A percentile compares a stretch with the other conserved stretches of the same genome.
Evolutionary conservation across 2,113 vertebrate genomes (phyloP).

Genomic region (Diadophis punctatus): DNA sequence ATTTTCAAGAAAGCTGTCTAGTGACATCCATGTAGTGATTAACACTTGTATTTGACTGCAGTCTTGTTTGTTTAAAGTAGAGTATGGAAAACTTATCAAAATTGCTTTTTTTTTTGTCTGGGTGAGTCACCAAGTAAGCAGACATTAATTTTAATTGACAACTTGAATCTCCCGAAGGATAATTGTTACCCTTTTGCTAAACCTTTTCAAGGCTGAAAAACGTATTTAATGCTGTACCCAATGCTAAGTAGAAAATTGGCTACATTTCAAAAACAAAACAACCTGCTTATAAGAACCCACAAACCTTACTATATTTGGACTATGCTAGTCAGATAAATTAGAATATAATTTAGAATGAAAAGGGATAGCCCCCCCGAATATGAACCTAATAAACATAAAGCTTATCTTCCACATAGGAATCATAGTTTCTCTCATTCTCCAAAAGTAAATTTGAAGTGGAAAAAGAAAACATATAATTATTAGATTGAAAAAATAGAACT

Average conservation of each 20-base stretch:
- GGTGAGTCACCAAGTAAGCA: conserved; percentile 23
- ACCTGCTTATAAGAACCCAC: conserved; percentile 23
- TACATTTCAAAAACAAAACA: not conserved
- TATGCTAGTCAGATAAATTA: conserved; percentile 19
- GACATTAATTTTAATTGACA: conserved; percentile 36
- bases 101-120: conserved; percentile 15
- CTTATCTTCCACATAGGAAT: not conserved
- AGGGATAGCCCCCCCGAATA: conserved; percentile 12
- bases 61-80: not conserved
- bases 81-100: conserved; percentile 32
- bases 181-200: conserved; percentile 22
- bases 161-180: conserved; percentile 36
- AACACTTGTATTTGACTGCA: not conserved
- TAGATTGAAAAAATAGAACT: not conserved
- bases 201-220: conserved; percentile 38
- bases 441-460: not conserved
- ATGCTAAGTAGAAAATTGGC: conserved; percentile 29
- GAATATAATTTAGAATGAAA: conserved; percentile 35
- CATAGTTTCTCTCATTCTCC: not conserved
- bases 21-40: not conserved
- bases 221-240: conserved; percentile 19
- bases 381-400: not conserved
- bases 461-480: not conserved
- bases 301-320: conserved; percentile 10
- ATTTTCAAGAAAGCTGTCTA: not conserved